A percentile compares a stretch with the other conserved stretches of the same genome.
Evolutionary conservation across 2,888 invertebrate genomes (phyloP).

Genomic region (Phalera bucephala): DNA sequence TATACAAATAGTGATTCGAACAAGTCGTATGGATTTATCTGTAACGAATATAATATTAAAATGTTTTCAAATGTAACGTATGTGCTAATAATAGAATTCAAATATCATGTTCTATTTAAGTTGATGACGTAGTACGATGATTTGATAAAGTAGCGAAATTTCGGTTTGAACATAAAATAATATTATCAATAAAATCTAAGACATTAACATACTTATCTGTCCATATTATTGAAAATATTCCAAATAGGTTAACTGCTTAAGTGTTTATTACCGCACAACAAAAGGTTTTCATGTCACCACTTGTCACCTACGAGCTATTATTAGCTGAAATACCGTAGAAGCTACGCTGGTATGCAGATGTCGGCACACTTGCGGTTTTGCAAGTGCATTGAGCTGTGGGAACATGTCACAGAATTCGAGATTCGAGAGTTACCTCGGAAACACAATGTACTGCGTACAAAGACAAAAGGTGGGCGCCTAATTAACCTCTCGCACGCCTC

Average conservation of each 20-base stretch:
- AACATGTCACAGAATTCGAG: slow-evolving; percentile 63
- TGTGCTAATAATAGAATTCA: too few species aligned
- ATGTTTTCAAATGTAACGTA: too few species aligned
- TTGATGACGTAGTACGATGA: too few species aligned
- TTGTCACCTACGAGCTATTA: slow-evolving; percentile 33
- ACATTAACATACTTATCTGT: neutral
- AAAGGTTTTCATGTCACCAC: slow-evolving; percentile 21
- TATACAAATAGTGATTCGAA: too few species aligned
- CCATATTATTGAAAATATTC: slow-evolving; percentile 1
- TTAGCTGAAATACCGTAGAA: slow-evolving; percentile 39
- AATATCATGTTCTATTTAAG: too few species aligned
- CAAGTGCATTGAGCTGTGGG: slow-evolving; percentile 70
- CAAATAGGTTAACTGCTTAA: slow-evolving; percentile 9
- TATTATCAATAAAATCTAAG: neutral
- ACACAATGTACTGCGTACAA: slow-evolving; percentile 64
- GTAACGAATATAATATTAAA: too few species aligned
- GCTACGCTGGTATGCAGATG: slow-evolving; percentile 49
- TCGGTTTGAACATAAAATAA: too few species aligned
- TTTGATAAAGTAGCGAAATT: too few species aligned
- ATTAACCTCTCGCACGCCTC: slow-evolving; percentile 64
- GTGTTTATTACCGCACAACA: slow-evolving; percentile 8
- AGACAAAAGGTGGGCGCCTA: slow-evolving; percentile 71
- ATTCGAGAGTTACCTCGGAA: slow-evolving; percentile 57
- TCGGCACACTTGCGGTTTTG: slow-evolving; percentile 55
- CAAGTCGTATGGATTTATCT: too few species aligned